Percentiles rank a stretch among this genome's conserved stretches.
Conservation (phyloP, 2,797 vertebrate genomes). For the Leuciscus waleckii region DNA sequence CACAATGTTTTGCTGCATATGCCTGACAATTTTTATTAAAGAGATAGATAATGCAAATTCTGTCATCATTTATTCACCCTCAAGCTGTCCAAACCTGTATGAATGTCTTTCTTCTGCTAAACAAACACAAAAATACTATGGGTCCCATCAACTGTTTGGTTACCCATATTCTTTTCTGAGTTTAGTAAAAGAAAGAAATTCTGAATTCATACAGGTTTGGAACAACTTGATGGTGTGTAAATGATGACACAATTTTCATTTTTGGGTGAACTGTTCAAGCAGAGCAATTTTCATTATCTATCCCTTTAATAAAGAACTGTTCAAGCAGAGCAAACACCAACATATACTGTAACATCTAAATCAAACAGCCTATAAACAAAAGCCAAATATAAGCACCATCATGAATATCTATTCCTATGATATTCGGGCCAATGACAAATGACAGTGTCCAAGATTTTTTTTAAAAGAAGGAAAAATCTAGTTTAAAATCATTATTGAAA, state of each 20-base stretch:
- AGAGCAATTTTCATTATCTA: too few relatives aligned
- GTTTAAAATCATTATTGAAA: not conserved
- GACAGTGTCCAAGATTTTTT: not conserved
- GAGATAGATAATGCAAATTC: not conserved
- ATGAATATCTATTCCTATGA: not conserved
- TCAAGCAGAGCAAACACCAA: slow-evolving; percentile 1
- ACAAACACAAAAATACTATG: too few relatives aligned
- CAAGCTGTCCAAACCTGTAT: not conserved
- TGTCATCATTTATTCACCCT: not conserved
- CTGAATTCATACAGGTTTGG: not conserved
- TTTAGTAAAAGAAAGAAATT: not conserved
- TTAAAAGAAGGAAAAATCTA: too few relatives aligned
- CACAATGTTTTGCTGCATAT: not conserved
- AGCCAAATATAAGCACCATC: slow-evolving; percentile 1
- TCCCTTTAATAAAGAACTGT: not conserved
- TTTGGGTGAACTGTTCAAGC: not conserved
- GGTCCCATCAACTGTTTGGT: not conserved
- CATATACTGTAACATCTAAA: slow-evolving; percentile 2
- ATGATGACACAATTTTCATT: not conserved
- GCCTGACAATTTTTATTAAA: not conserved
- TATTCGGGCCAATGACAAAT: not conserved
- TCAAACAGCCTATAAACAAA: slow-evolving; percentile 9
- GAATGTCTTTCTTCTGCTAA: not conserved
- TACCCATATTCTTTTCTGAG: not conserved
- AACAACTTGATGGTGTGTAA: not conserved